Conservation (phyloP, 2,113 vertebrate species). For the Forbesichthys agassizii region DNA sequence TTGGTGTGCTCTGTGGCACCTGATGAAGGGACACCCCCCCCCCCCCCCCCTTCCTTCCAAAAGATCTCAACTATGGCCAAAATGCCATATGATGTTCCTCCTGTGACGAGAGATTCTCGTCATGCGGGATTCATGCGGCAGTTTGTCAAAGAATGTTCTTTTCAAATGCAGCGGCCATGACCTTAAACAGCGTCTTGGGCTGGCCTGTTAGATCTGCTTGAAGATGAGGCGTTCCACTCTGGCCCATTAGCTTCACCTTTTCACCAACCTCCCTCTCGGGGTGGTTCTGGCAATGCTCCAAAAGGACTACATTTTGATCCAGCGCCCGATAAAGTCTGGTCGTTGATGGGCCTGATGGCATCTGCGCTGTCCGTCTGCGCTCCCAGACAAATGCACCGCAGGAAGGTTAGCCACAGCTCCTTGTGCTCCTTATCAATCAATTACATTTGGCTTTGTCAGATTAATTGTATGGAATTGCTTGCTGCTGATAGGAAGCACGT, state of each 20-base stretch:
- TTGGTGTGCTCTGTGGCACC: slow-evolving; percentile 3
- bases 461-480: slow-evolving; percentile 75
- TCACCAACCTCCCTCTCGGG: slow-evolving; percentile 72
- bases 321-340: slow-evolving; percentile 67
- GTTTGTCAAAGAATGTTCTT: slow-evolving; percentile 19
- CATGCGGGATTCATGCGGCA: neutral
- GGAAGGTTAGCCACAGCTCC: slow-evolving; percentile 43
- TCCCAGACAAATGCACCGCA: slow-evolving; percentile 58
- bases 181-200: slow-evolving; percentile 70
- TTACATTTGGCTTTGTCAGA: slow-evolving; percentile 75
- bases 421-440: slow-evolving; percentile 69
- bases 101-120: neutral
- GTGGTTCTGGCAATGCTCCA: slow-evolving; percentile 69
- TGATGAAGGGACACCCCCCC: neutral
- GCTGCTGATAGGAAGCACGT: slow-evolving; percentile 60
- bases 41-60: too few relatives aligned
- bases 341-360: slow-evolving; percentile 70
- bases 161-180: slow-evolving; percentile 56
- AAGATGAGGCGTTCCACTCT: slow-evolving; percentile 76
- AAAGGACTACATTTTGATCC: slow-evolving; percentile 73
- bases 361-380: slow-evolving; percentile 71
- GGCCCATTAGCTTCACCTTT: slow-evolving; percentile 77
- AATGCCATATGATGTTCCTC: neutral
- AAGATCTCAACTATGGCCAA: neutral
- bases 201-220: slow-evolving; percentile 78